Conservation (phyloP, 2,888 invertebrate genomes). For the Ischnus inquisitorius region DNA sequence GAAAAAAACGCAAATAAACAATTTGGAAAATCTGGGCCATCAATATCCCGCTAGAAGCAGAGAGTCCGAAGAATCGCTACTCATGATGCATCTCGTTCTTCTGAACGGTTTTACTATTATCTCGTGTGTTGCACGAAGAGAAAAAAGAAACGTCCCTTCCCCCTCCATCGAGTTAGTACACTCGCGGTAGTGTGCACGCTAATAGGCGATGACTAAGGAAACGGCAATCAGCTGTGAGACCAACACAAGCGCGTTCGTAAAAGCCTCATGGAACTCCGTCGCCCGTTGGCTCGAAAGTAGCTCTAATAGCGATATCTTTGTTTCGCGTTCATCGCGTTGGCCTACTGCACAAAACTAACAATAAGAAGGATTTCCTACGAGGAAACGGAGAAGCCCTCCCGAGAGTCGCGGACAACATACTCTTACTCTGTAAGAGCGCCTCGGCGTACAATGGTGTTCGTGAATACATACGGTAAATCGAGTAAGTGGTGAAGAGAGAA, state of each 20-base stretch:
- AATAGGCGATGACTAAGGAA: constrained; percentile 24
- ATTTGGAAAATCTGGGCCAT: background rate
- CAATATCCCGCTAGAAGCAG: background rate
- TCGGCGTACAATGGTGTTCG: background rate
- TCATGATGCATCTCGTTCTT: background rate
- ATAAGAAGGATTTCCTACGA: constrained; percentile 74
- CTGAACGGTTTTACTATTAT: constrained; percentile 7
- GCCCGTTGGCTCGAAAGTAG: constrained; percentile 50
- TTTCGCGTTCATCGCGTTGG: constrained; percentile 61
- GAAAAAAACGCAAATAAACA: too few relatives aligned
- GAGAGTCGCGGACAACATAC: background rate
- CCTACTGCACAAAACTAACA: constrained; percentile 71
- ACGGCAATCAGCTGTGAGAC: constrained; percentile 42
- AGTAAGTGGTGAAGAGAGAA: constrained; percentile 10
- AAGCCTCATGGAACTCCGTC: background rate
- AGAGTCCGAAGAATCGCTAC: background rate
- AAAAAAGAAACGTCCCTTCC: too few relatives aligned
- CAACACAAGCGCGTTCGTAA: background rate
- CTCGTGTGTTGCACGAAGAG: background rate
- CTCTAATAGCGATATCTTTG: constrained; percentile 50
- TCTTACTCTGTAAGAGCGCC: background rate
- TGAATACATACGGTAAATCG: background rate
- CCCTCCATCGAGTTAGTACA: too few relatives aligned
- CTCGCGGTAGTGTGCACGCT: too few relatives aligned
- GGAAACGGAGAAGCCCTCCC: constrained; percentile 51